Evolutionary conservation across 2,113 vertebrate genomes (phyloP).

Genomic region (Gorsachius goisagi): DNA sequence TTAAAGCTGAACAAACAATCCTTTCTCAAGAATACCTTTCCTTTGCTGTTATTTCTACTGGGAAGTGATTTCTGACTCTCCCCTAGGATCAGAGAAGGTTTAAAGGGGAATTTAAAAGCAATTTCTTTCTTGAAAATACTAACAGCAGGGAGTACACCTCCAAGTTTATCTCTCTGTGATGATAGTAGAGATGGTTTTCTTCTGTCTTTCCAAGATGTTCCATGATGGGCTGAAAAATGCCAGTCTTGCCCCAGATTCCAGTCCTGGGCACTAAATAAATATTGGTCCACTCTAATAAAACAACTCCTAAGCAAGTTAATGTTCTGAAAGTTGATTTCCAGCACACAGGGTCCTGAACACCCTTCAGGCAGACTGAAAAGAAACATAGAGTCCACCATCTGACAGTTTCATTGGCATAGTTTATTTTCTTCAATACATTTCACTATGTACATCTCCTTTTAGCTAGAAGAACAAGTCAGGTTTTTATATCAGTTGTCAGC

Average conservation of each 20-base stretch:
- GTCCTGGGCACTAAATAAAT: background rate
- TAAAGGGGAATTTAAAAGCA: background rate
- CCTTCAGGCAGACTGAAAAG: background rate
- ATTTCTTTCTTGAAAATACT: background rate
- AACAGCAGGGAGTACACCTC: background rate
- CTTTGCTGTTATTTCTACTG: background rate
- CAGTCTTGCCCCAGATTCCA: background rate
- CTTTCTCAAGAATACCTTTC: background rate
- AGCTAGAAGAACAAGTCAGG: background rate
- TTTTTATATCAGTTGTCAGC: background rate
- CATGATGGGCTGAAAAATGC: background rate
- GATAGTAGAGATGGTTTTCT: background rate
- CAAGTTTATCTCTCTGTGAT: background rate
- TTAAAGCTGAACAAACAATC: constrained; percentile 7
- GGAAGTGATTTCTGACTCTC: background rate
- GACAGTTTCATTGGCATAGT: background rate
- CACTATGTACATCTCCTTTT: background rate
- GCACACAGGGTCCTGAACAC: background rate
- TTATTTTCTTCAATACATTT: background rate
- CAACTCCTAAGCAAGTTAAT: background rate
- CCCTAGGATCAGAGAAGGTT: background rate
- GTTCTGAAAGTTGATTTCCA: background rate
- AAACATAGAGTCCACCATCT: background rate
- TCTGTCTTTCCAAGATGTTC: background rate
- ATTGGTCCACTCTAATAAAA: background rate